Conservation (phyloP, 2,888 invertebrate species). For the Nycteola revayana region DNA sequence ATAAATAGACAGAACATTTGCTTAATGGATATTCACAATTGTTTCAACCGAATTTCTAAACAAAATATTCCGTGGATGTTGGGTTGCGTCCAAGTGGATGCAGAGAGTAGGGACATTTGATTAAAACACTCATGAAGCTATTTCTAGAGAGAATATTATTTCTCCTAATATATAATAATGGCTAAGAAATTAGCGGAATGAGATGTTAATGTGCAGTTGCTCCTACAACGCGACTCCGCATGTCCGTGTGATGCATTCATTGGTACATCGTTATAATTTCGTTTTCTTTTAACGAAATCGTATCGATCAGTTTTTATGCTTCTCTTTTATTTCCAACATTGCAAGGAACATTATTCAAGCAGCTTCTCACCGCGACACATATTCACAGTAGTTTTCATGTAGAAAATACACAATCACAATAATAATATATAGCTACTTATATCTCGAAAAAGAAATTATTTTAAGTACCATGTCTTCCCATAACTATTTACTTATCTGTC, state of each 20-base stretch:
- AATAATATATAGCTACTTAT: slow-evolving; percentile 5
- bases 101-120: slow-evolving; percentile 59
- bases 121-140: slow-evolving; percentile 57
- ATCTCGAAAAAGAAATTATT: slow-evolving; percentile 5
- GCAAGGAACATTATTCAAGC: slow-evolving; percentile 75
- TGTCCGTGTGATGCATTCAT: slow-evolving; percentile 38
- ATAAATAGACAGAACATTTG: slow-evolving; percentile 9
- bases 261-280: slow-evolving; percentile 42
- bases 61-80: slow-evolving; percentile 49
- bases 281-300: slow-evolving; percentile 33
- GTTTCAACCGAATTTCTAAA: slow-evolving; percentile 28
- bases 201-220: slow-evolving; percentile 40
- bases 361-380: slow-evolving; percentile 41
- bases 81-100: slow-evolving; percentile 76
- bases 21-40: slow-evolving; percentile 24
- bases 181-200: slow-evolving; percentile 35
- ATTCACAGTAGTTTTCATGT: slow-evolving; percentile 28
- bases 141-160: slow-evolving; percentile 31
- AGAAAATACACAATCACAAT: slow-evolving; percentile 18
- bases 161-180: slow-evolving; percentile 9
- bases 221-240: slow-evolving; percentile 39
- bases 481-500: too few relatives aligned
- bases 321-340: slow-evolving; percentile 61
- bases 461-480: slow-evolving; percentile 1
- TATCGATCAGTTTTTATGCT: slow-evolving; percentile 47